Conservation (phyloP, 2,797 vertebrate genomes). For the Odontamblyopus rebecca region DNA sequence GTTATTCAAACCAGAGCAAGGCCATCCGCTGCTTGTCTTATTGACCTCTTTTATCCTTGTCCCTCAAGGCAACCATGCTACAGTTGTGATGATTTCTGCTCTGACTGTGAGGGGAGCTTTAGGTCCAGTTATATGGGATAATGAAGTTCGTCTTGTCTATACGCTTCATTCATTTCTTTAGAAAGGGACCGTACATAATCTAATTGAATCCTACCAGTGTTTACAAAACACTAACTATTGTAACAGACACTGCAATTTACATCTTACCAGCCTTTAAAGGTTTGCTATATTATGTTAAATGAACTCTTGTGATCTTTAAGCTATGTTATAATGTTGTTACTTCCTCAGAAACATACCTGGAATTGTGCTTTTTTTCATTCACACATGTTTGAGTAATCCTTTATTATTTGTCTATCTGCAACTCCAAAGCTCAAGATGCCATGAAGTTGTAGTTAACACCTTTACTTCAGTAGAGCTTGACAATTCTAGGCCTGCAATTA, state of each 20-base stretch:
- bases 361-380: too few relatives aligned
- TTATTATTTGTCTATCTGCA: too few relatives aligned
- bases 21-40: constrained; percentile 17
- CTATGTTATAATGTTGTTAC: too few relatives aligned
- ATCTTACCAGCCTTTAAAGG: constrained; percentile 20
- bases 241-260: constrained; percentile 2
- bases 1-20: constrained; percentile 21
- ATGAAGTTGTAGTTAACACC: too few relatives aligned
- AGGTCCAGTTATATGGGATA: constrained; percentile 35
- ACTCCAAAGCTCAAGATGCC: too few relatives aligned
- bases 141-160: constrained; percentile 12
- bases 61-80: constrained; percentile 24
- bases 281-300: too few relatives aligned
- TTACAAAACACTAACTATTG: not conserved
- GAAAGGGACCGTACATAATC: too few relatives aligned
- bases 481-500: too few relatives aligned
- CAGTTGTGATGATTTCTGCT: constrained; percentile 19
- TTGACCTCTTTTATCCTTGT: constrained; percentile 22
- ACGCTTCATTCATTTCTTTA: not conserved
- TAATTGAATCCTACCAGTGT: not conserved
- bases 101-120: constrained; percentile 44
- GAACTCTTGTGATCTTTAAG: too few relatives aligned
- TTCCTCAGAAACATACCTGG: too few relatives aligned
- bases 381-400: too few relatives aligned
- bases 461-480: too few relatives aligned